phyloP scores from a whole-genome alignment of 2,113 vertebrate species.

The Nanorana parkeri region DNA sequence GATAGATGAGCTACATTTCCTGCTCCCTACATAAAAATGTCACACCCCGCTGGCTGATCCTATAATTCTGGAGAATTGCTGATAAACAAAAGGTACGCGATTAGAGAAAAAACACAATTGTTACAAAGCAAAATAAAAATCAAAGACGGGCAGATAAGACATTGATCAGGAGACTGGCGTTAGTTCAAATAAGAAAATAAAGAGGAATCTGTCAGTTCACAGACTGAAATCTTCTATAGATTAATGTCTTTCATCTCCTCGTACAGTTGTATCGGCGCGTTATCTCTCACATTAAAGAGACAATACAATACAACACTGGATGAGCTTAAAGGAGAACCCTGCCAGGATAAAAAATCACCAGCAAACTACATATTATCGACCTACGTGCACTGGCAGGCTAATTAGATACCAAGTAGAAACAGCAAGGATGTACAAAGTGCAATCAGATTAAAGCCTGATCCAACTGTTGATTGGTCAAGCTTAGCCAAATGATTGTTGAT shows the following conservation, averaged over 20 bases:
- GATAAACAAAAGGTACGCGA: neutral
- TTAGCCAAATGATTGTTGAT: too few species aligned
- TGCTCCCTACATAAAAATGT: neutral
- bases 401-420: too few species aligned
- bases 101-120: slow-evolving; percentile 19
- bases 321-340: too few species aligned
- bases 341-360: too few species aligned
- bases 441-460: too few species aligned
- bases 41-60: neutral
- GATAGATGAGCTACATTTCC: neutral
- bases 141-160: slow-evolving; percentile 11
- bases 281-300: slow-evolving; percentile 13
- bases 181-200: slow-evolving; percentile 31
- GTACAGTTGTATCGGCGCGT: slow-evolving; percentile 1
- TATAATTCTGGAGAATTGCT: neutral
- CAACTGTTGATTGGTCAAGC: too few species aligned
- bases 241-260: slow-evolving; percentile 21
- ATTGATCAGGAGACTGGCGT: slow-evolving; percentile 33
- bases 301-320: too few species aligned
- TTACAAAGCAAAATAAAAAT: slow-evolving; percentile 27
- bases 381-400: too few species aligned
- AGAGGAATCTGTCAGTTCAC: slow-evolving; percentile 14
- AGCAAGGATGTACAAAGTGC: too few species aligned
- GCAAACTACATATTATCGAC: too few species aligned
- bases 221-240: slow-evolving; percentile 8